phyloP scores from a whole-genome alignment of 2,113 vertebrate species.

The Nothocercus julius region DNA sequence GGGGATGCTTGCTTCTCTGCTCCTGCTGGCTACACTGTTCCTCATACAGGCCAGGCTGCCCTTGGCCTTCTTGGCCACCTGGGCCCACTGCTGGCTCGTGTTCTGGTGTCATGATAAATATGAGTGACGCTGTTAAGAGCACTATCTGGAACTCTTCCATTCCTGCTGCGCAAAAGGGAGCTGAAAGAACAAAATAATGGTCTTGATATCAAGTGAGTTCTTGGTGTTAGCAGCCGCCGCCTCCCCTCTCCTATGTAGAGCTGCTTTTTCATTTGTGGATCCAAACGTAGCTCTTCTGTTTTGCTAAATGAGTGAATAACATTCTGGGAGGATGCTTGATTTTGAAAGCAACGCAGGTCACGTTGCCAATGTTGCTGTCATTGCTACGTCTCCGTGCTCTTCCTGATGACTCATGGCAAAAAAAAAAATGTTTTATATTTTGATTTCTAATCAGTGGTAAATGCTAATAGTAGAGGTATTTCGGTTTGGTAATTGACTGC shows the following conservation, averaged over 20 bases:
- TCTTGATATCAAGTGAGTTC: not conserved
- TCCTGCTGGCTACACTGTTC: too few species aligned
- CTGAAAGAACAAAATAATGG: not conserved
- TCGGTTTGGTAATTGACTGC: not conserved
- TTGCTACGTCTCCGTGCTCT: not conserved
- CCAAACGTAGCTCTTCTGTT: conserved; percentile 4
- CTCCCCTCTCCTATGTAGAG: not conserved
- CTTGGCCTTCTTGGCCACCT: too few species aligned
- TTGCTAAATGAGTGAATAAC: conserved; percentile 39
- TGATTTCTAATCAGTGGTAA: not conserved
- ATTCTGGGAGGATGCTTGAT: conserved; percentile 3
- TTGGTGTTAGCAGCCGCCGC: not conserved
- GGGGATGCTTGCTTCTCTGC: too few species aligned
- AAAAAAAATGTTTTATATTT: not conserved
- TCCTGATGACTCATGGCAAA: conserved; percentile 26
- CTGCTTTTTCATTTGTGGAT: not conserved
- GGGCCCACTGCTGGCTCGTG: too few species aligned
- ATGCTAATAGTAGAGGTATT: not conserved
- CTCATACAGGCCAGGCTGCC: too few species aligned
- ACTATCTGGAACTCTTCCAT: not conserved
- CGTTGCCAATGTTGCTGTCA: conserved; percentile 4
- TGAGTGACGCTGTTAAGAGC: not conserved
- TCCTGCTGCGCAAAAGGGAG: not conserved
- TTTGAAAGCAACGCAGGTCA: not conserved
- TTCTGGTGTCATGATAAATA: not conserved